Base-by-base conservation (phyloP, 2,113 vertebrate species). In the Neogale vison region DNA sequence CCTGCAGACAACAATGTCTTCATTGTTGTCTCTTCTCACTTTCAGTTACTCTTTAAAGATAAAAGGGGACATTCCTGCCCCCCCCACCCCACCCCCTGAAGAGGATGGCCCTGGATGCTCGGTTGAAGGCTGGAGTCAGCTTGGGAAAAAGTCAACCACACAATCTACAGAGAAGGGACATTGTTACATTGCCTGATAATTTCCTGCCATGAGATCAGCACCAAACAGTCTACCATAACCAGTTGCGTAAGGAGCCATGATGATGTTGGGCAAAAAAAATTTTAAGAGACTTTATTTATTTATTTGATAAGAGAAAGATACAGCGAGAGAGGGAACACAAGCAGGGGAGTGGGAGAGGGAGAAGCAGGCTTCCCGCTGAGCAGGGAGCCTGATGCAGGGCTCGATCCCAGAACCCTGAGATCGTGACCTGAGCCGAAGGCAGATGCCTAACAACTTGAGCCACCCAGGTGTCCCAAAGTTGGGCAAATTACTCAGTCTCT, bases 111-210 rank as follows among this genome's bases (percentile, higher is more conserved):
- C 36, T 87, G 59, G 42, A 2, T 39, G 13, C 36, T 36, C 3
- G n/a, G 57, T 34, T 77, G 39, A 79, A 80, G 14, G 14, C 63
- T 69, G 29, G 72, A 85, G 63, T 80, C 14, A 17, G 14, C 63
- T 23, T 81, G 11, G 90, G 45, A 61, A 39, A 95, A 82, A 85
- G 50, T 88, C 63, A 80, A 34, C 71, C 91, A 87, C 45, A 34
- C 39, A 18, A n/a, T 14, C 79, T 69, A 93, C 24, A 82, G 31
- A 77, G 67, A 86, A 57, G 17, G 34, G 15, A 71, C 29, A 10
- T 9, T 77, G 26, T 31, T 45, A 36, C 23, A 21, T 21, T 63
- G 3, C 50, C 92, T 81, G 59, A 67, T 47, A 50, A 26, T 47
- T 55, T 94, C 72, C 94, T 55, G 21, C 50, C 71, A 2, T 18